Percentiles rank a stretch among this genome's conserved stretches.
phyloP scores from a whole-genome alignment of 2,113 vertebrate genomes.

The Zosterops pallidus region DNA sequence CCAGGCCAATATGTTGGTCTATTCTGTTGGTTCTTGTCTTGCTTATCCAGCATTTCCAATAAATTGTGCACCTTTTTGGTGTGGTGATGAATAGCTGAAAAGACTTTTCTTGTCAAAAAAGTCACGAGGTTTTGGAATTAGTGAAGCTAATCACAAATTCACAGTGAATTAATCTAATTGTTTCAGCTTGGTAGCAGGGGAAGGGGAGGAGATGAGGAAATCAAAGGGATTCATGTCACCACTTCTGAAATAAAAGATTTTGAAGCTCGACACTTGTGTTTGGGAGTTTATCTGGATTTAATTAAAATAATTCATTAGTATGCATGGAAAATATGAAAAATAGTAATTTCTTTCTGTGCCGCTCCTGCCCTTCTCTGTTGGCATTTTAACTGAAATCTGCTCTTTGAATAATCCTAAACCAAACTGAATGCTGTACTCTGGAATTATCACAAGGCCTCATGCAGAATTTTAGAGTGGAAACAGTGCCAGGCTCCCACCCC shows the following conservation, averaged over 20 bases:
- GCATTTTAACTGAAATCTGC: neutral
- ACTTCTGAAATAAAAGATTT: neutral
- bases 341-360: neutral
- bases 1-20: neutral
- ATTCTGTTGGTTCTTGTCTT: neutral
- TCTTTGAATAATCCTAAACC: neutral
- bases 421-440: neutral
- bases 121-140: neutral
- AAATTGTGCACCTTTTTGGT: neutral
- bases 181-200: neutral
- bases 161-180: neutral
- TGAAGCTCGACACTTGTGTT: neutral
- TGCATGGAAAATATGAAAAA: neutral
- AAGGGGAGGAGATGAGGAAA: neutral
- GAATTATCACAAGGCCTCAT: neutral
- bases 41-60: neutral
- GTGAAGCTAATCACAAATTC: neutral
- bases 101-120: neutral
- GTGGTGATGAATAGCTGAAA: neutral
- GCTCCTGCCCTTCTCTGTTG: neutral
- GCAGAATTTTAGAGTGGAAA: neutral
- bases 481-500: neutral
- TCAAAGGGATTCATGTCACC: neutral
- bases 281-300: neutral
- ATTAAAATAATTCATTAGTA: neutral